Conservation (phyloP, 2,797 vertebrate genomes). For the Liasis olivaceus region DNA sequence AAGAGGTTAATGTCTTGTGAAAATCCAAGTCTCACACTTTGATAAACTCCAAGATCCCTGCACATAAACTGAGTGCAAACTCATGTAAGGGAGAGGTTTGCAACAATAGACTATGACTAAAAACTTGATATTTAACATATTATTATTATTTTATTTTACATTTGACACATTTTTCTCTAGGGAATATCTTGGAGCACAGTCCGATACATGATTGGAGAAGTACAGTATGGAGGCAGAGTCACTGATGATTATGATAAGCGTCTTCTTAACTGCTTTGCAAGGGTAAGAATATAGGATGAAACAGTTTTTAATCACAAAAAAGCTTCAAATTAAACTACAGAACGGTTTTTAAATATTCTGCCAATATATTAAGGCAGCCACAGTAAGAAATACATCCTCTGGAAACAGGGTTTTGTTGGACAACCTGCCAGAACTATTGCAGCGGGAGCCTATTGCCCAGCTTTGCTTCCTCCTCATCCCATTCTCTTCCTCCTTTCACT, state of each 20-base stretch:
- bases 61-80: background rate
- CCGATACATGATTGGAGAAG: constrained; percentile 80
- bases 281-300: constrained; percentile 65
- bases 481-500: background rate
- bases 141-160: background rate
- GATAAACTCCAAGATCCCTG: background rate
- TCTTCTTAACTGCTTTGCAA: constrained; percentile 84
- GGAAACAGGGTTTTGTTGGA: background rate
- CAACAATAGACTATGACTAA: constrained; percentile 16
- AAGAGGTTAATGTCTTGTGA: background rate
- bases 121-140: background rate
- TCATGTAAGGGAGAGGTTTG: background rate
- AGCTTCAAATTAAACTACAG: background rate
- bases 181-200: constrained; percentile 77
- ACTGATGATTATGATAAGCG: constrained; percentile 78
- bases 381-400: background rate
- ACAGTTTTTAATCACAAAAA: constrained; percentile 30
- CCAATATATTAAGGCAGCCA: background rate
- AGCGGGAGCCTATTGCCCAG: rapidly evolving
- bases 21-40: background rate
- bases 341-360: background rate
- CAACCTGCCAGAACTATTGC: background rate
- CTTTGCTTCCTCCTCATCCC: background rate
- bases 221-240: constrained; percentile 78
- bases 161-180: constrained; percentile 56